Conservation (phyloP, 2,797 vertebrate species). For the Gadopsis marmoratus region DNA sequence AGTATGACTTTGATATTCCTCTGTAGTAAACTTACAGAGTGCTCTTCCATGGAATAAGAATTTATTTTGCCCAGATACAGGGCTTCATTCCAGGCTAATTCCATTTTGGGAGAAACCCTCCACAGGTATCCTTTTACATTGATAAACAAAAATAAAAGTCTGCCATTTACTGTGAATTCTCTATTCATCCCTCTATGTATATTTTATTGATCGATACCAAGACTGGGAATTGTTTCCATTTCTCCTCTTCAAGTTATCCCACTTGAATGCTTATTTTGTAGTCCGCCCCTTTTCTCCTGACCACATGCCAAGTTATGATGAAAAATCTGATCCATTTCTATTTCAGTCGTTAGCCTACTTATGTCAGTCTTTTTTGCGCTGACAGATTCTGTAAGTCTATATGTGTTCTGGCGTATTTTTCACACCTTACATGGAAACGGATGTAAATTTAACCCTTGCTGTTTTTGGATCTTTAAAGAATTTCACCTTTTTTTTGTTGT, state of each 20-base stretch:
- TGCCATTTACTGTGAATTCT: not conserved
- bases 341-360: slow-evolving; percentile 74
- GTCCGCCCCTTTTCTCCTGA: slow-evolving; percentile 42
- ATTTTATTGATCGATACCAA: not conserved
- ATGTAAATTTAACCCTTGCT: slow-evolving; percentile 67
- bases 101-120: slow-evolving; percentile 17
- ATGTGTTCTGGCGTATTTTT: slow-evolving; percentile 69
- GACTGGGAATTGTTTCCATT: slow-evolving; percentile 13
- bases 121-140: slow-evolving; percentile 33
- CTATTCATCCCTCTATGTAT: not conserved
- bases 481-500: not conserved
- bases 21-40: not conserved
- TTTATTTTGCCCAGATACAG: slow-evolving; percentile 43
- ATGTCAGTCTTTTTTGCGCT: slow-evolving; percentile 72
- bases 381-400: slow-evolving; percentile 78
- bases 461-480: slow-evolving; percentile 29
- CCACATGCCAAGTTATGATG: slow-evolving; percentile 61
- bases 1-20: not conserved
- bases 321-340: slow-evolving; percentile 80
- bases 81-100: slow-evolving; percentile 38
- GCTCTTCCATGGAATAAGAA: slow-evolving; percentile 8
- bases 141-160: not conserved
- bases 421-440: slow-evolving; percentile 71
- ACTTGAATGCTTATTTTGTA: slow-evolving; percentile 28
- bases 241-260: slow-evolving; percentile 32